These are phyloP conservation scores for Euura saliciscinereae DNA, from an alignment of 1,140 invertebrate species.

Conservation along the genomic window DNA sequence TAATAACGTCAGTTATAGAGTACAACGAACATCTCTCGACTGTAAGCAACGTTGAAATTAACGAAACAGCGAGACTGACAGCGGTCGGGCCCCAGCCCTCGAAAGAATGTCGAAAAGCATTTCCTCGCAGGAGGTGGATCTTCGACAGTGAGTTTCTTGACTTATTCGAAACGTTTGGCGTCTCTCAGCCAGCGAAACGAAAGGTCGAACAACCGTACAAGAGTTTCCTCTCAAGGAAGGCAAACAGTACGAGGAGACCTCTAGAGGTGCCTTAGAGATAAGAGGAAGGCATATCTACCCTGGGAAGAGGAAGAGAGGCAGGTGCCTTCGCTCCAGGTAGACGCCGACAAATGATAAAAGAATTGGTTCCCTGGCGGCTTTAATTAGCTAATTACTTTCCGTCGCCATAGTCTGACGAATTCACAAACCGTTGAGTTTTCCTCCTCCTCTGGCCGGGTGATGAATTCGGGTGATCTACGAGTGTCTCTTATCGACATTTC, in stretches of 20 bases:
- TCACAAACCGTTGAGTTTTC: background rate
- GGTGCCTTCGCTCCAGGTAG: background rate
- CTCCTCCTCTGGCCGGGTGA: too few relatives aligned
- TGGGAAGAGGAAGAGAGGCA: background rate
- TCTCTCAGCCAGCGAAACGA: conserved; percentile 29
- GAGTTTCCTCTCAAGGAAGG: conserved; percentile 38
- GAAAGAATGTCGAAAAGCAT: conserved; percentile 4
- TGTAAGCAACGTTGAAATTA: too few relatives aligned
- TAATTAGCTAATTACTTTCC: conserved; percentile 2
- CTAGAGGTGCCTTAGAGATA: conserved; percentile 8
- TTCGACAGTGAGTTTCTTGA: background rate
- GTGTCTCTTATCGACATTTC: too few relatives aligned
- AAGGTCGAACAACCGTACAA: conserved; percentile 35
- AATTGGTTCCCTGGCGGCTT: background rate
- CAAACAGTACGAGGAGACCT: conserved; percentile 16
- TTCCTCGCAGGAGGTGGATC: background rate
- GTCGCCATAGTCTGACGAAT: background rate
- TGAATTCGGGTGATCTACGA: too few relatives aligned
- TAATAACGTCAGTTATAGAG: too few relatives aligned
- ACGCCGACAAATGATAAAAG: background rate
- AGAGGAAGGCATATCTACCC: background rate
- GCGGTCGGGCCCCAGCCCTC: background rate
- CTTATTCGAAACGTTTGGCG: conserved; percentile 11
- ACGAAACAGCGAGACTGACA: conserved; percentile 1
- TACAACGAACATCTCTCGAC: too few relatives aligned